Evolutionary conservation across 2,113 vertebrate species (phyloP), one percentile per base, ranked within the genome.

Genomic region (Tetraodon nigroviridis): DNA sequence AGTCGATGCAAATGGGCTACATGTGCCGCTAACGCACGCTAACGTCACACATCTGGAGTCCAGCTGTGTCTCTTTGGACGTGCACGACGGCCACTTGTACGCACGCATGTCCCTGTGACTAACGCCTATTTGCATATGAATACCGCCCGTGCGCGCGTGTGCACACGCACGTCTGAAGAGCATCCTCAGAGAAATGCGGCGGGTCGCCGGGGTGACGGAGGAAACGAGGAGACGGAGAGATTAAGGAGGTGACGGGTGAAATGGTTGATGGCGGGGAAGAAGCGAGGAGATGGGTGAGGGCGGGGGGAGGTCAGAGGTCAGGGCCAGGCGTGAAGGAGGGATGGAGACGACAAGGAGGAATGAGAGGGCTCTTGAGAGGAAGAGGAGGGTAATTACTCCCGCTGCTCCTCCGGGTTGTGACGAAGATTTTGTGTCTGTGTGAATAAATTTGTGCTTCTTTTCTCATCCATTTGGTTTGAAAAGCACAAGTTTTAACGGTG

Each of bases 331-430:
- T 80, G 67, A 79, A 75, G 74, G 80, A 82, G 82, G 69, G 64
- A 75, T 63, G 62, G 56, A 61, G 77, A 71, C 67, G 66, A 75
- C 0, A 40, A 73, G 61, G 44, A 63, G 46, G 63, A 42, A 63
- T 40, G 64, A 79, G 75, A 82, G 82, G 51, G 84, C 84, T 72
- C 82, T 85, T 54, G 50, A 85, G 73, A 72, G 70, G 65, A 68
- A 68, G 67, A 81, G 76, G 65, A 17, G 61, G 17, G 46, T 73
- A 83, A 85, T 85, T 78, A 78, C 47, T 69, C 17, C 24, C 65
- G 62, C 51, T 81, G 46, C 76, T 76, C 83, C 51, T 66, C 64
- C 59, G 27, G 15, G 5, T 56, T 44, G 42, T 44, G 14, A 44
- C 1, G 3, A 17, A 44, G 42, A 44, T 44, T 44, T 44, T 4